Evolutionary conservation across 2,888 invertebrate genomes (phyloP).

Genomic region (Athalia cordata): DNA sequence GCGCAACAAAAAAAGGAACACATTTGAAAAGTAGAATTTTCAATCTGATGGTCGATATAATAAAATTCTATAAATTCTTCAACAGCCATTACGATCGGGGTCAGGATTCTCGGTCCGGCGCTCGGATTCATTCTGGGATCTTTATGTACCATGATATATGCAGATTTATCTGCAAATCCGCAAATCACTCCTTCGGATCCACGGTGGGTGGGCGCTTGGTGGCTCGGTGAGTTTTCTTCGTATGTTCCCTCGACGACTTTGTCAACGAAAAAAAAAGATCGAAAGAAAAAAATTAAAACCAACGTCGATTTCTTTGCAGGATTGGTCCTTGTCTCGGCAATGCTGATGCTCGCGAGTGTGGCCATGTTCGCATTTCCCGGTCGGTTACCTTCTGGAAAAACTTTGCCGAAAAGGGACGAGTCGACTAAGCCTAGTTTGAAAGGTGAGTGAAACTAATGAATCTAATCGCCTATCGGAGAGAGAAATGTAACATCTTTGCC

Average conservation of each 20-base stretch:
- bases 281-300: neutral
- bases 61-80: conserved; percentile 8
- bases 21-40: neutral
- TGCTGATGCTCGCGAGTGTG: conserved; percentile 88
- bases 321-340: conserved; percentile 88
- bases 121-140: conserved; percentile 93
- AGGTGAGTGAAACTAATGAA: conserved; percentile 73
- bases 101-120: conserved; percentile 92
- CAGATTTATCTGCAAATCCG: conserved; percentile 84
- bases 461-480: too few species aligned
- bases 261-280: neutral
- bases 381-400: conserved; percentile 79
- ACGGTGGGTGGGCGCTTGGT: conserved; percentile 98
- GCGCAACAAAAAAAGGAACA: too few species aligned
- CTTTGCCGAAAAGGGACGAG: conserved; percentile 66
- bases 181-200: conserved; percentile 87
- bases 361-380: conserved; percentile 95
- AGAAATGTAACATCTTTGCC: neutral
- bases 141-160: conserved; percentile 90
- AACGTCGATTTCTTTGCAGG: conserved; percentile 74
- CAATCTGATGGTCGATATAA: neutral
- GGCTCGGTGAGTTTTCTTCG: conserved; percentile 83
- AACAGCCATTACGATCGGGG: conserved; percentile 92
- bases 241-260: neutral
- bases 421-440: conserved; percentile 78